phyloP scores from a whole-genome alignment of 2,113 vertebrate genomes.

The Noctilio leporinus region DNA sequence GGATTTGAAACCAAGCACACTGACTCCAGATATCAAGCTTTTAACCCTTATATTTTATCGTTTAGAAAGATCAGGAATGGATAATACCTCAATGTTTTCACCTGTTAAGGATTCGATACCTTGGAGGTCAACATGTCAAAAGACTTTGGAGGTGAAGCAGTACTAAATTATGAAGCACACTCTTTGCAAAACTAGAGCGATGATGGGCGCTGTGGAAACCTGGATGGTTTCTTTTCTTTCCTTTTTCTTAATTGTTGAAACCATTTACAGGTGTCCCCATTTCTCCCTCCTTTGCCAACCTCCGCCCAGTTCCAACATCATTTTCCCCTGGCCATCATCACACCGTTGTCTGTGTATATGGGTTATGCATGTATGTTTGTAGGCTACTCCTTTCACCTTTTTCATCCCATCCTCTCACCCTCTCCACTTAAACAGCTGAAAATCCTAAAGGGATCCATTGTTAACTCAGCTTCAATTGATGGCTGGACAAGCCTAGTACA shows the following conservation, averaged over 20 bases:
- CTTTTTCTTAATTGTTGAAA: too few species aligned
- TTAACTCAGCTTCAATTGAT: not conserved
- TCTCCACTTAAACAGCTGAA: too few species aligned
- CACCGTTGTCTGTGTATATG: too few species aligned
- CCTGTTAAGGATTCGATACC: not conserved
- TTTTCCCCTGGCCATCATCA: too few species aligned
- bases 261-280: too few species aligned
- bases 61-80: not conserved
- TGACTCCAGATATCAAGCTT: not conserved
- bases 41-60: not conserved
- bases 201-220: not conserved
- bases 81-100: not conserved
- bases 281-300: too few species aligned
- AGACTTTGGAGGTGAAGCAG: not conserved
- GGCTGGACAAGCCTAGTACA: not conserved
- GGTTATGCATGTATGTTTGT: too few species aligned
- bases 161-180: not conserved
- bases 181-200: not conserved
- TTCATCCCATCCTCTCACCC: too few species aligned
- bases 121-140: not conserved
- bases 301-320: too few species aligned
- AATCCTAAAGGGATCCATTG: too few species aligned
- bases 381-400: too few species aligned
- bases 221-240: not conserved
- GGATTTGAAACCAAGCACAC: not conserved